Evolutionary conservation across 1,140 invertebrate genomes (phyloP).

Genomic region (Cecropterus lyciades): DNA sequence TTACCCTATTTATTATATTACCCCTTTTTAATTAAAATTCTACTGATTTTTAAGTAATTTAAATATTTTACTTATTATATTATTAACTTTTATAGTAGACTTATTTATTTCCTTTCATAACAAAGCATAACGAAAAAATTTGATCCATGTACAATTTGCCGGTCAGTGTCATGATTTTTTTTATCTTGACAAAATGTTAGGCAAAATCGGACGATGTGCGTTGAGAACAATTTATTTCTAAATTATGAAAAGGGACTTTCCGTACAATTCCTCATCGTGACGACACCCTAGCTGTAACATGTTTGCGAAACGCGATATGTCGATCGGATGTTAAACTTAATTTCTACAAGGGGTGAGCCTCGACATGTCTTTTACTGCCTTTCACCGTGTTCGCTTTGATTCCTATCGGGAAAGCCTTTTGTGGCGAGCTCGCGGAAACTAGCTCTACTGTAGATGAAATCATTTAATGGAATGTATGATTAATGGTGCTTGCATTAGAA

Average conservation of each 20-base stretch:
- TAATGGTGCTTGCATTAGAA: neutral
- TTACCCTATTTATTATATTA: too few relatives aligned
- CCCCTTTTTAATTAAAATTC: too few relatives aligned
- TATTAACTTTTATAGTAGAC: too few relatives aligned
- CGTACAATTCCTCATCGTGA: neutral
- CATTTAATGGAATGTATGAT: constrained; percentile 12
- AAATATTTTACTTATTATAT: too few relatives aligned
- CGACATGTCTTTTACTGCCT: constrained; percentile 71
- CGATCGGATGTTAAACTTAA: constrained; percentile 80
- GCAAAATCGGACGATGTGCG: too few relatives aligned
- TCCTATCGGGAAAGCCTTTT: constrained; percentile 41
- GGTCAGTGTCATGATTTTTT: too few relatives aligned
- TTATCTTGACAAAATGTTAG: too few relatives aligned
- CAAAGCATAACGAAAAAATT: too few relatives aligned
- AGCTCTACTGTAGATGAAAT: constrained; percentile 22
- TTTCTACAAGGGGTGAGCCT: constrained; percentile 63
- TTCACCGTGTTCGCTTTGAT: constrained; percentile 67
- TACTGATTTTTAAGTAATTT: too few relatives aligned
- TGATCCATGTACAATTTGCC: too few relatives aligned
- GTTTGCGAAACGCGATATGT: constrained; percentile 76
- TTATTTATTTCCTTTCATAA: too few relatives aligned
- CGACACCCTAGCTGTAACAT: constrained; percentile 53
- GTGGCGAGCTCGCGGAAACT: constrained; percentile 17
- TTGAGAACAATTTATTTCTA: too few relatives aligned
- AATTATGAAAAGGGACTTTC: neutral